A percentile compares a stretch with the other conserved stretches of the same genome.
Evolutionary conservation across 1,140 invertebrate species (phyloP).

Genomic region (Apis dorsata): DNA sequence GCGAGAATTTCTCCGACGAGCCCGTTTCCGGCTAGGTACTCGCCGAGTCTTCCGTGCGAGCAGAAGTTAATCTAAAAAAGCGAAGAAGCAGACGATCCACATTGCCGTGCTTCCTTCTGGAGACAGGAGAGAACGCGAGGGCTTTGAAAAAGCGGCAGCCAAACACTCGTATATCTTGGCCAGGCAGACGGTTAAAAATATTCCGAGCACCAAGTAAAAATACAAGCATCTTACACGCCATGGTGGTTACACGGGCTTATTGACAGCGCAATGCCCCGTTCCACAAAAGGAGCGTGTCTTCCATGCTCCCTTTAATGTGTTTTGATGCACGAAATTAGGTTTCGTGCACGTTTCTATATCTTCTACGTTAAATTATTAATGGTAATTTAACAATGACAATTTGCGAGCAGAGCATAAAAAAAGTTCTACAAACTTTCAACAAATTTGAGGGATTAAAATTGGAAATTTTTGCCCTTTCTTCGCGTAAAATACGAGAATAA

Average conservation of each 20-base stretch:
- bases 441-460: too few species aligned
- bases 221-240: slow-evolving; percentile 5
- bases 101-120: not conserved
- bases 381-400: too few species aligned
- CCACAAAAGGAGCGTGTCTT: not conserved
- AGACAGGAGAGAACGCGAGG: not conserved
- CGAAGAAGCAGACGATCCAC: not conserved
- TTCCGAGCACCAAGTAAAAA: not conserved
- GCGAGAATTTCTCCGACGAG: not conserved
- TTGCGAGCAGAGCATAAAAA: too few species aligned
- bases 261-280: not conserved
- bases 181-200: slow-evolving; percentile 25
- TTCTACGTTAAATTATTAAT: too few species aligned
- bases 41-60: not conserved
- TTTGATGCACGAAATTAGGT: too few species aligned
- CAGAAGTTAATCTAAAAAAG: slow-evolving; percentile 3
- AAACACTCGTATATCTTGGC: not conserved
- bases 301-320: too few species aligned
- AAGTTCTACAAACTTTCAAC: too few species aligned
- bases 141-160: slow-evolving; percentile 15
- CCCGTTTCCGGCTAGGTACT: not conserved
- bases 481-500: too few species aligned
- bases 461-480: too few species aligned
- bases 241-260: not conserved
- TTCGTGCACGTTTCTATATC: too few species aligned